Evolutionary conservation across 2,888 invertebrate species (phyloP).

Genomic region (Trachelus tabidus): DNA sequence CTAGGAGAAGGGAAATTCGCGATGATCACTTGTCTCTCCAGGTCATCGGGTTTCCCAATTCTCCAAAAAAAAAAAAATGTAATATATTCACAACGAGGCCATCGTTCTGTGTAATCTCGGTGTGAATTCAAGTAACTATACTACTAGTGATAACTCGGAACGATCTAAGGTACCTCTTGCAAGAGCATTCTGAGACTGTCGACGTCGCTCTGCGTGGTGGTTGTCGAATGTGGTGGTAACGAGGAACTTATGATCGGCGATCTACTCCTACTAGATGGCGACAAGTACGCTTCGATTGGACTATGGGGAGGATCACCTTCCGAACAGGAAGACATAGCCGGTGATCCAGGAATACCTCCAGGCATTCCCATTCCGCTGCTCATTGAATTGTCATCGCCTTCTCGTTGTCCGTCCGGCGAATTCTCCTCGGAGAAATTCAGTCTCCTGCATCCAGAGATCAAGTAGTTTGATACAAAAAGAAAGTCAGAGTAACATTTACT

Average conservation of each 20-base stretch:
- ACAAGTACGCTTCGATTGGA: constrained; percentile 57
- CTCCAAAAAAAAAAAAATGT: not conserved
- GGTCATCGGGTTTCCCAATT: not conserved
- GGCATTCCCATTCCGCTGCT: constrained; percentile 37
- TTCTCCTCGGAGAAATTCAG: constrained; percentile 57
- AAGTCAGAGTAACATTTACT: not conserved
- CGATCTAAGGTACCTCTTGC: constrained; percentile 75
- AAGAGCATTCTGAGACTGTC: constrained; percentile 80
- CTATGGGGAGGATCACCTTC: constrained; percentile 61
- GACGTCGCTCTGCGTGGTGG: constrained; percentile 70
- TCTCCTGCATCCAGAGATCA: constrained; percentile 37
- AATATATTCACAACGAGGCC: not conserved
- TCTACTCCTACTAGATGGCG: constrained; percentile 57
- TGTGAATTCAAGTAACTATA: constrained; percentile 9
- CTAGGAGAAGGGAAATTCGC: not conserved
- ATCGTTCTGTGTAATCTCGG: not conserved
- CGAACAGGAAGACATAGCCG: constrained; percentile 61
- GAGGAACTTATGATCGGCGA: constrained; percentile 62
- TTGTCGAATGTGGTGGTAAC: constrained; percentile 65
- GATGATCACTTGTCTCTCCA: not conserved
- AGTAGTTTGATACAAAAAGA: constrained; percentile 13
- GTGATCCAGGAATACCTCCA: constrained; percentile 56
- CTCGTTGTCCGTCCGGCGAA: constrained; percentile 54
- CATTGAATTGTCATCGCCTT: constrained; percentile 46
- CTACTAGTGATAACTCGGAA: not conserved